Base-by-base conservation (phyloP, 2,113 vertebrate species). In the Myanophis thanlyinensis region DNA sequence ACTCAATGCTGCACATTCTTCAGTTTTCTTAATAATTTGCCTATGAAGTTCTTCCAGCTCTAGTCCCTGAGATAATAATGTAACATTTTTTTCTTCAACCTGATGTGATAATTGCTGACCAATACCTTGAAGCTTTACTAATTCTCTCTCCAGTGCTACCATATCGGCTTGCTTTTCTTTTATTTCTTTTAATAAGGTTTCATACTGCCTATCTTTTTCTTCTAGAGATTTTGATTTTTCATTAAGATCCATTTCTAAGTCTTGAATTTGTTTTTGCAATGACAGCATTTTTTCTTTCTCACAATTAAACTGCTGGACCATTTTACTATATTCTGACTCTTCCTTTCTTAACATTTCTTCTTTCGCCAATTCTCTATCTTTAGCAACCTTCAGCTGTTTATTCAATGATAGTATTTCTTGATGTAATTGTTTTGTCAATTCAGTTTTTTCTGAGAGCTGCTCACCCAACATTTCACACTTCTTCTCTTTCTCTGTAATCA, bases 201-300 rank as follows among this genome's bases (percentile, higher is more conserved):
- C 22, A n/a, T 96, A 96, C 44, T 98, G 97, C 52, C 96, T 93
- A 3, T 56, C 91, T 85, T 96, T 98, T 95, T 98, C 97, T 92
- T 98, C 97, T 6, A 98, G 25, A 94, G 89, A 27, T 0, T 80
- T 85, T 30, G 97, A 98, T 30, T 96, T 98, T 93, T 97, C 95
- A 95, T 97, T 93, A 10, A 98, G 95, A 48, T 95, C 97, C 5
- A 96, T 92, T 95, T 97, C 98, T 25, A 98, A 40, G 3, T 95
- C 97, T 20, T 95, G 94, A 25, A 97, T 95, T 95, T 98, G 98
- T 25, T 98, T 97, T 95, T 98, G 97, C 40, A 98, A 96, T 62
- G 97, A 92, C 0, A 96, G 93, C 0, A 98, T 87, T 0, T 97
- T 97, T 84, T 98, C 98, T 91, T 98, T 97, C 6, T 97, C 97